Base-by-base conservation (phyloP, 2,888 invertebrate species). In the Dioctria rufipes region DNA sequence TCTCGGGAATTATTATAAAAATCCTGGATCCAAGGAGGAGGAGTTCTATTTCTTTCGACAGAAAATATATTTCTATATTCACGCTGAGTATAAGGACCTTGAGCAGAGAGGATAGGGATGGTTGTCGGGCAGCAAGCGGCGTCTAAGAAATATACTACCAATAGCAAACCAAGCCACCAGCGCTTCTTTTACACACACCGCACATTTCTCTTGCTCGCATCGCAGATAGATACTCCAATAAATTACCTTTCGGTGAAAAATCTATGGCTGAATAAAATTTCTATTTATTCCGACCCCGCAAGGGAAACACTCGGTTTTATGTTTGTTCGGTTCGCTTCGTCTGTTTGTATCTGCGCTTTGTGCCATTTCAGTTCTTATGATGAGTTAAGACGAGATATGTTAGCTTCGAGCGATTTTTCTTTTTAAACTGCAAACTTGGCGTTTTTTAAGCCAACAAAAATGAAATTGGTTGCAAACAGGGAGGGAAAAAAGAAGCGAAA, bases 191-290 rank as follows among this genome's bases (percentile, higher is more conserved):
- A 49, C 37, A 61, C 77, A 78, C n/a, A 13, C 39, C 9, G 40
- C 65, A 61, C 66, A 66, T 78, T 78, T 66, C 66, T 78, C 43
- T 51, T 65, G 54, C 65, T 65, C 66, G 66, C 78, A 78, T 49
- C 66, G 54, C 58, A 78, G 78, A 78, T 78, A 78, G 78, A 78
- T 78, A 66, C 65, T 54, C 42, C 66, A 63, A 65, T 78, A 78
- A 66, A 78, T 78, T 54, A 46, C 58, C 61, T 80, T 80, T 80
- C 80, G 80, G 80, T 73, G 80, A 75, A 80, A 75, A 80, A 80
- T 80, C 80, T 80, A 80, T 80, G 80, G 65, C 80, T 80, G 80
- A 80, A 80, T 80, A 80, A 80, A 80, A 80, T 69, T 75, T 80
- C 61, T 80, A 69, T 80, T 71, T 80, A 71, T 80, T 71, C 75